Base-by-base conservation (phyloP, 2,888 invertebrate genomes). In the Torymus texanus region DNA sequence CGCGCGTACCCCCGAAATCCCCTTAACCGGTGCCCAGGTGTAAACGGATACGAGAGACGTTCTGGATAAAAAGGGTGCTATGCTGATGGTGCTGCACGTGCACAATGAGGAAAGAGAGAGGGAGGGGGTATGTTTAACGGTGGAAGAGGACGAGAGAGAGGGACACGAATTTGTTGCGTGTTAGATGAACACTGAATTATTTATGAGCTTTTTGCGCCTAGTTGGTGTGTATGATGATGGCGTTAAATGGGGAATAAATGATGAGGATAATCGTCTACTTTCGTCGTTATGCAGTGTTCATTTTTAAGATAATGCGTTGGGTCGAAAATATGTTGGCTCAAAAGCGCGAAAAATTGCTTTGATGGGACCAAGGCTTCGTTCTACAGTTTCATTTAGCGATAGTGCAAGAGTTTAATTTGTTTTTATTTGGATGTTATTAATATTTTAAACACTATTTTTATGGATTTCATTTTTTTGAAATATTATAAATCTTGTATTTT, bases 1-100 rank as follows among this genome's bases (percentile, higher is more conserved):
- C 29, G 4, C 29, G 29, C n/a, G n/a, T 29, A 18, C 70, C 67
- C 79, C 84, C 83, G 83, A 88, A 88, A 89, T 88, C 88, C 88
- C 87, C 87, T 88, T 89, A 88, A 89, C 88, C 88, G 87, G 79
- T 59, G 82, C 82, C 80, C 61, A 77, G 81, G 76, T 76, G 82
- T 82, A 82, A 84, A 84, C 83, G 83, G 83, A 83, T 74, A 74
- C 61, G 62, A 14, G 59, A 61, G 61, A 18, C 21, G 59, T 67
- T 24, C 18, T 18, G 58, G 65, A 59, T 14, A 66, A 67, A 59
- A 67, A 24, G 67, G 50, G 29, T 24, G 24, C 24, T 24, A 24
- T 24, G 24, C 24, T 24, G 24, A 24, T 24, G 24, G 24, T 29
- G 29, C 29, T 29, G 29, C 29, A 29, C 29, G 29, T 58, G 58